Conservation (phyloP, 2,888 invertebrate genomes). For the Caenorhabditis sulstoni region DNA sequence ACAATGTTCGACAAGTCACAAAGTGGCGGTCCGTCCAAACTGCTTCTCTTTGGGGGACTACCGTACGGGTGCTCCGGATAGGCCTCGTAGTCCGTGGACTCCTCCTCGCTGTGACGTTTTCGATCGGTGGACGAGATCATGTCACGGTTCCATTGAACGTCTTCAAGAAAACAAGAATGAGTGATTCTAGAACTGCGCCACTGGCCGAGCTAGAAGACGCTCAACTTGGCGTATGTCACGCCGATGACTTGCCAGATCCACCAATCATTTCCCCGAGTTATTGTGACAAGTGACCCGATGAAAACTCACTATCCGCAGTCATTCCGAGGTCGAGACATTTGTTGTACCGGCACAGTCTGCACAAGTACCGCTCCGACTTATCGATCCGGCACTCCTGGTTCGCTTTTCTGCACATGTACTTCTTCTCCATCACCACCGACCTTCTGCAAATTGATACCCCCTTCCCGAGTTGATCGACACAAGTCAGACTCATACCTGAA, state of each 20-base stretch:
- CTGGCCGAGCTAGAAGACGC: too few species aligned
- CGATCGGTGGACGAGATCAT: constrained; percentile 45
- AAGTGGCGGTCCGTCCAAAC: constrained; percentile 33
- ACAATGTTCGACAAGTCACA: constrained; percentile 42
- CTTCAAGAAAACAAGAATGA: constrained; percentile 16
- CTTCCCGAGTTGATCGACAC: too few species aligned
- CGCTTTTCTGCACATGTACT: constrained; percentile 56
- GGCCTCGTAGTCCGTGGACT: constrained; percentile 20
- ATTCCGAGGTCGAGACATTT: constrained; percentile 63
- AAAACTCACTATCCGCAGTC: constrained; percentile 65
- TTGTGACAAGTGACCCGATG: too few species aligned
- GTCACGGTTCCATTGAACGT: constrained; percentile 66
- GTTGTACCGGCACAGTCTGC: constrained; percentile 61
- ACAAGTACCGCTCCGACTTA: constrained; percentile 53
- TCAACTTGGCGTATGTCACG: too few species aligned
- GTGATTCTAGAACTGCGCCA: too few species aligned
- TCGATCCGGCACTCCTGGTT: constrained; percentile 50
- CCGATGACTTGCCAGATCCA: too few species aligned
- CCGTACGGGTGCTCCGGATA: constrained; percentile 5
- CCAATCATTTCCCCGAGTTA: too few species aligned
- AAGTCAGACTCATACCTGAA: constrained; percentile 54
- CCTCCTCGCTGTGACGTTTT: constrained; percentile 39
- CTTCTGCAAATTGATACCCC: too few species aligned
- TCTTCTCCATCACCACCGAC: constrained; percentile 54
- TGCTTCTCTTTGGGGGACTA: constrained; percentile 25